Evolutionary conservation across 1,140 invertebrate species (phyloP).

Genomic region (Drosophila yakuba): DNA sequence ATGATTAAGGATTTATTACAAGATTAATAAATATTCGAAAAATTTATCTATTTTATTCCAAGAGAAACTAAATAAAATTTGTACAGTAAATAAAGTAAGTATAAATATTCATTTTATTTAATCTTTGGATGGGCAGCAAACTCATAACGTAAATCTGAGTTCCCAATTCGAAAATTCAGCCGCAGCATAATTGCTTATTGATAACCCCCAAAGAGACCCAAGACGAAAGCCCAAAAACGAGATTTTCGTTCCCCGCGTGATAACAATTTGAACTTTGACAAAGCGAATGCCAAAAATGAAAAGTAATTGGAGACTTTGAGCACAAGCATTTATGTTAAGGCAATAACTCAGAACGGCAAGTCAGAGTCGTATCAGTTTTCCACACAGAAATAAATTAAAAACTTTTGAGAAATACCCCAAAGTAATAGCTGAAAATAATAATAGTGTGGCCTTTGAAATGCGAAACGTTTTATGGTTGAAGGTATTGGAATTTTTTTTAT

Average conservation of each 20-base stretch:
- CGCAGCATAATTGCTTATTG: conserved; percentile 27
- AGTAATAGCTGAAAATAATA: conserved; percentile 51
- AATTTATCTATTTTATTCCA: too few species aligned
- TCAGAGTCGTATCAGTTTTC: conserved; percentile 53
- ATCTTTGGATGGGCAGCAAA: conserved; percentile 27
- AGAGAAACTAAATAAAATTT: background rate
- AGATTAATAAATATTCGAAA: too few species aligned
- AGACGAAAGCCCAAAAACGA: conserved; percentile 17
- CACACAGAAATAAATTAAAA: conserved; percentile 54
- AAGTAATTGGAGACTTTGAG: conserved; percentile 22
- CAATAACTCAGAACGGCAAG: conserved; percentile 37
- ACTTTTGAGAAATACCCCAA: conserved; percentile 45
- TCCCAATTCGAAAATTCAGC: conserved; percentile 6
- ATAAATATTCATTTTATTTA: background rate
- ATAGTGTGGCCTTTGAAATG: conserved; percentile 67
- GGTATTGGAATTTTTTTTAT: conserved; percentile 4
- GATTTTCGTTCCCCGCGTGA: conserved; percentile 18
- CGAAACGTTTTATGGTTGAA: conserved; percentile 55
- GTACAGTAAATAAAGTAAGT: background rate
- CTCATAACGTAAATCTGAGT: conserved; percentile 4
- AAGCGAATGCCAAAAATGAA: conserved; percentile 24
- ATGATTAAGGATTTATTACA: too few species aligned
- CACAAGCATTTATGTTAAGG: conserved; percentile 30
- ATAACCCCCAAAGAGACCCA: conserved; percentile 32
- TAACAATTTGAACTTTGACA: conserved; percentile 44